These are phyloP conservation scores for Cantharis flavilabris DNA, from an alignment of 2,888 invertebrate species.

Conservation along the genomic window DNA sequence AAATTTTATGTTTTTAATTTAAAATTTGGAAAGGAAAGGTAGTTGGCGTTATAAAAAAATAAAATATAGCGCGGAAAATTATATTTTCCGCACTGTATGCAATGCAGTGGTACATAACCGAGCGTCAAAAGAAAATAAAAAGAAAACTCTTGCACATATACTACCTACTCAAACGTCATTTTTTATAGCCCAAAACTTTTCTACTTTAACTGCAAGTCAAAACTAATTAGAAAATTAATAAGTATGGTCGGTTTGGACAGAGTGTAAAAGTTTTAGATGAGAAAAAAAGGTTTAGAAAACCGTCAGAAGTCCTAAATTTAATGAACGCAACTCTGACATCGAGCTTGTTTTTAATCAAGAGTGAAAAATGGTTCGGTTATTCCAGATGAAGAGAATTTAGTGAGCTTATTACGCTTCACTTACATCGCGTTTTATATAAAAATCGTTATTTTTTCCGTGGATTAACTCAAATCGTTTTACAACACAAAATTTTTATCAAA, in stretches of 20 bases:
- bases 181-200: constrained; percentile 14
- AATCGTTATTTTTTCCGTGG: constrained; percentile 40
- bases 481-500: background rate
- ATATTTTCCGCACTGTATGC: constrained; percentile 7
- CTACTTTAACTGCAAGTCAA: constrained; percentile 23
- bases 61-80: constrained; percentile 20
- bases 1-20: constrained; percentile 28
- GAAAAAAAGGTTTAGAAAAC: constrained; percentile 1
- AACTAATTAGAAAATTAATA: constrained; percentile 32
- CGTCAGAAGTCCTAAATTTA: constrained; percentile 27
- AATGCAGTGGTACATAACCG: background rate
- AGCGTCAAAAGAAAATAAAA: background rate
- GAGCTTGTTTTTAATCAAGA: constrained; percentile 43
- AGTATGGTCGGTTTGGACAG: constrained; percentile 10
- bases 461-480: constrained; percentile 14
- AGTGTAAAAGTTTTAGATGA: constrained; percentile 6
- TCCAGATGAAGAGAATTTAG: constrained; percentile 40
- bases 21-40: constrained; percentile 13
- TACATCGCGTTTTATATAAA: constrained; percentile 43
- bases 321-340: constrained; percentile 41
- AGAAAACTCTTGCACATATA: background rate
- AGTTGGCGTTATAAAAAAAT: constrained; percentile 10
- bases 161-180: background rate
- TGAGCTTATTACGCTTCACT: constrained; percentile 33
- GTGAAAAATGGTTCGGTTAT: constrained; percentile 44